phyloP scores from a whole-genome alignment of 2,113 vertebrate genomes.

The Azemiops feae region DNA sequence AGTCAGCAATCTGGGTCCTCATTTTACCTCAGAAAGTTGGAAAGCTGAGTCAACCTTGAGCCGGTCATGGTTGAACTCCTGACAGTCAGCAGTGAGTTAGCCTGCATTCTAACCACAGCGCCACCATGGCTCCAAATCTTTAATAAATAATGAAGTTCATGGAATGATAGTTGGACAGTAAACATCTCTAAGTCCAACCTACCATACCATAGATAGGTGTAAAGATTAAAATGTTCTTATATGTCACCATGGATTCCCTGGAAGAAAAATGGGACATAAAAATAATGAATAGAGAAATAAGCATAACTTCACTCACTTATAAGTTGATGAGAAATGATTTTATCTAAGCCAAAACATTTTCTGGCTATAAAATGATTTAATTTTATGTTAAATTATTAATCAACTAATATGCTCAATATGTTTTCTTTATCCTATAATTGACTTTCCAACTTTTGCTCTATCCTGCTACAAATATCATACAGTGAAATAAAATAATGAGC shows the following conservation, averaged over 20 bases:
- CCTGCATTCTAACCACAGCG: not conserved
- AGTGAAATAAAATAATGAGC: too few species aligned
- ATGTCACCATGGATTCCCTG: not conserved
- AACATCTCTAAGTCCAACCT: not conserved
- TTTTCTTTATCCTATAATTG: not conserved
- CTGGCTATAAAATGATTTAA: not conserved
- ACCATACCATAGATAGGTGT: not conserved
- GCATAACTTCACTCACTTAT: not conserved
- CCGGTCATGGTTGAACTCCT: not conserved
- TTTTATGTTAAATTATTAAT: not conserved
- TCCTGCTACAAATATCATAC: not conserved
- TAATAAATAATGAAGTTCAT: not conserved
- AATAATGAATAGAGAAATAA: not conserved
- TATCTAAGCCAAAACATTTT: not conserved
- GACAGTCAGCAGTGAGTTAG: not conserved
- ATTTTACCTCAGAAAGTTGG: not conserved
- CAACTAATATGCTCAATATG: not conserved
- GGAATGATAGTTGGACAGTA: not conserved
- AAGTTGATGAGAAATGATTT: not conserved
- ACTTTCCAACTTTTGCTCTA: slow-evolving; percentile 14
- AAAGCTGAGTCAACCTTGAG: not conserved
- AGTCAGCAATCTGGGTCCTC: not conserved
- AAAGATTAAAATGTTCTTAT: not conserved
- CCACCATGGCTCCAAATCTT: not conserved
- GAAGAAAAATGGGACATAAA: not conserved